A percentile compares a stretch with the other conserved stretches of the same genome.
Conservation (phyloP, 2,797 vertebrate species). For the Anolis apletophallus region DNA sequence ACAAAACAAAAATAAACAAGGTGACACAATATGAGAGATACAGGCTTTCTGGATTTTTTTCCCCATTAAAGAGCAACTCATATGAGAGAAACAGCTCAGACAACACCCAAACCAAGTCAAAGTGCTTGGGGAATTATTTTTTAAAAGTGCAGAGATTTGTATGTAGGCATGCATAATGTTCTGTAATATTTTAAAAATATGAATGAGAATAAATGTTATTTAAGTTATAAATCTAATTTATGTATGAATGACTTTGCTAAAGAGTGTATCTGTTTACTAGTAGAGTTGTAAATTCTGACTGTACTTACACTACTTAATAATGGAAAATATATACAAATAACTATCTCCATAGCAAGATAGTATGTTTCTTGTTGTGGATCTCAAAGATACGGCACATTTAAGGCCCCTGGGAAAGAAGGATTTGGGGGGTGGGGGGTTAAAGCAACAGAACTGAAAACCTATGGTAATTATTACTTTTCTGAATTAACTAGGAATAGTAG, state of each 20-base stretch:
- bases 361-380: no score
- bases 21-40: not conserved
- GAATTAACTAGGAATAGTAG: no score
- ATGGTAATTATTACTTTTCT: no score
- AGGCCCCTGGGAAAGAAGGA: no score
- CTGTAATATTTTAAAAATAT: slow-evolving; percentile 50
- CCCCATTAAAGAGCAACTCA: slow-evolving; percentile 15
- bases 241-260: not conserved
- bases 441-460: no score
- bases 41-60: not conserved
- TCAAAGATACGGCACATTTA: no score
- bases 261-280: not conserved
- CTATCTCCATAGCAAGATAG: no score
- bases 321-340: no score
- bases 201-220: slow-evolving; percentile 45
- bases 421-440: no score
- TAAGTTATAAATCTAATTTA: not conserved
- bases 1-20: slow-evolving; percentile 16
- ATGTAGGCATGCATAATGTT: slow-evolving; percentile 8
- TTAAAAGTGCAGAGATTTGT: not conserved
- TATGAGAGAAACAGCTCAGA: not conserved
- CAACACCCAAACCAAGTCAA: not conserved
- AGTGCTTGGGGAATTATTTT: slow-evolving; percentile 39
- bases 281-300: no score
- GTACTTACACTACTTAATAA: no score